These are phyloP conservation scores for Drosophila setosimentum DNA, from an alignment of 2,888 invertebrate genomes.

Conservation along the genomic window DNA sequence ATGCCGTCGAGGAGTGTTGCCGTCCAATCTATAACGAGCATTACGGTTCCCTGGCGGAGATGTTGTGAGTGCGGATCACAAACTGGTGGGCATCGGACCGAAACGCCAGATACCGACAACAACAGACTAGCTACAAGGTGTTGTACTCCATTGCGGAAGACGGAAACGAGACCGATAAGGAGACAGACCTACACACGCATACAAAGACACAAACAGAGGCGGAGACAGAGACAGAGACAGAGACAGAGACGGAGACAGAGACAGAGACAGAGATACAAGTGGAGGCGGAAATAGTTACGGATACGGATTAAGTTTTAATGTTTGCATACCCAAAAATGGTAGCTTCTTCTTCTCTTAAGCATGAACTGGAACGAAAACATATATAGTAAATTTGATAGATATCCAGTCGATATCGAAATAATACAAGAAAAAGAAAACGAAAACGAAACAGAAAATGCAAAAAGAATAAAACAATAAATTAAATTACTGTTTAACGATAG, in stretches of 20 bases:
- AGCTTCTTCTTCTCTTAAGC: conserved; percentile 34
- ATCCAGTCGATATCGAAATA: conserved; percentile 12
- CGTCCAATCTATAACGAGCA: conserved; percentile 83
- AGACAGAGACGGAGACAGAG: neutral
- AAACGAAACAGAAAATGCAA: neutral
- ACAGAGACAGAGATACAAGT: neutral
- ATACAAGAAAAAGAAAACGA: neutral
- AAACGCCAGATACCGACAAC: conserved; percentile 74
- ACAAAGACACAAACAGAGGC: conserved; percentile 5
- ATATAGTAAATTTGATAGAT: conserved; percentile 44
- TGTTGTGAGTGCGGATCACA: conserved; percentile 62
- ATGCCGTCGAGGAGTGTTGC: conserved; percentile 82
- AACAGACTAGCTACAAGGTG: conserved; percentile 59
- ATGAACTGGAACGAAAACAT: conserved; percentile 1
- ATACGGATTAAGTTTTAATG: conserved; percentile 8
- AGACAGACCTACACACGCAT: neutral
- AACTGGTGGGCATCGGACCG: conserved; percentile 30
- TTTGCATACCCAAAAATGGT: conserved; percentile 28
- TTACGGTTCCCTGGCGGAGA: conserved; percentile 76
- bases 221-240: neutral
- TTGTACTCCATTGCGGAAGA: conserved; percentile 49
- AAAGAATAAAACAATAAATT: too few species aligned
- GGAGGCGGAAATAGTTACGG: conserved; percentile 9
- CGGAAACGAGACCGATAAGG: conserved; percentile 8
- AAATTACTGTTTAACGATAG: conserved; percentile 17